Conservation (phyloP, 2,797 vertebrate genomes). For the Epinephelus awoara region DNA sequence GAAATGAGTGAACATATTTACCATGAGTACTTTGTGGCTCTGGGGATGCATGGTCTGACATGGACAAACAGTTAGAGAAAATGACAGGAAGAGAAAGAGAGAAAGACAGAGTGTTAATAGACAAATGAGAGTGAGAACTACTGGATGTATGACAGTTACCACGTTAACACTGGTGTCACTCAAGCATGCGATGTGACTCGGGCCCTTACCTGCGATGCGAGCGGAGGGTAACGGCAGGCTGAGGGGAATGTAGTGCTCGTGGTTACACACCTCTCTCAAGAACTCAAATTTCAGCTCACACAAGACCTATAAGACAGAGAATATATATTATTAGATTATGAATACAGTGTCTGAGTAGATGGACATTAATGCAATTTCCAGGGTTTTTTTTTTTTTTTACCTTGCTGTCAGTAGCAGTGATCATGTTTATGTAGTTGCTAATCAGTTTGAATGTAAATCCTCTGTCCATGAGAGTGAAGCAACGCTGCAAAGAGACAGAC, state of each 20-base stretch:
- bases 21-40: conserved; percentile 85
- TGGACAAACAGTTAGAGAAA: conserved; percentile 67
- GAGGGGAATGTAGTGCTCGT: conserved; percentile 97
- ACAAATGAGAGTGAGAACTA: conserved; percentile 66
- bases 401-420: conserved; percentile 94
- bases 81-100: conserved; percentile 46
- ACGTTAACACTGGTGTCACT: conserved; percentile 22
- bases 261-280: conserved; percentile 96
- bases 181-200: neutral
- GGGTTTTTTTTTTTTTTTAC: conserved; percentile 71
- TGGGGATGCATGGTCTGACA: conserved; percentile 84
- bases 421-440: conserved; percentile 95
- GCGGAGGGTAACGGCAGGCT: conserved; percentile 94
- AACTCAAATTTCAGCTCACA: conserved; percentile 98
- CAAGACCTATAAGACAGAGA: conserved; percentile 83
- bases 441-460: conserved; percentile 96
- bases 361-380: neutral
- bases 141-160: conserved; percentile 50
- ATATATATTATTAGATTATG: neutral
- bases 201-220: conserved; percentile 91
- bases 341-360: neutral
- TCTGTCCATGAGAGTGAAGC: conserved; percentile 97
- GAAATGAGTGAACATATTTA: conserved; percentile 80
- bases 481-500: conserved; percentile 86
- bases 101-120: conserved; percentile 66